phyloP scores from a whole-genome alignment of 2,797 vertebrate species.

The Arvicola amphibius region DNA sequence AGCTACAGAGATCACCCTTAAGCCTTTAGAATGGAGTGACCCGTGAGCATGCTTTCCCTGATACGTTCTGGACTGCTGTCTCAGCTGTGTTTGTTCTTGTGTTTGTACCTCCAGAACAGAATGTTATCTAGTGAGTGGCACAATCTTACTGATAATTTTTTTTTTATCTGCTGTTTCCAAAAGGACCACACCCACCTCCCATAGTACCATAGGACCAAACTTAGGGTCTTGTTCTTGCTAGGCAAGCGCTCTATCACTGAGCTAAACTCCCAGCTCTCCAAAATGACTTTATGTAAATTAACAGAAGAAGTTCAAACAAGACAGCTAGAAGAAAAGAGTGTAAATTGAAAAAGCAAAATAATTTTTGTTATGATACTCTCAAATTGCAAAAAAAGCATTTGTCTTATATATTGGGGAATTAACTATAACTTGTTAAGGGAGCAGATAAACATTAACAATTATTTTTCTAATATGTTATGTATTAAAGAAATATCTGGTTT shows the following conservation, averaged over 20 bases:
- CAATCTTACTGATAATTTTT: neutral
- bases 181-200: neutral
- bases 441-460: neutral
- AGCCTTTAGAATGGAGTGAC: neutral
- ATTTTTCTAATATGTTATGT: neutral
- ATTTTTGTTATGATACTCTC: conserved; percentile 19
- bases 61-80: neutral
- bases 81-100: neutral
- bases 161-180: neutral
- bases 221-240: neutral
- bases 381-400: neutral
- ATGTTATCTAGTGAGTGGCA: neutral
- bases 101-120: neutral
- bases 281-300: conserved; percentile 23
- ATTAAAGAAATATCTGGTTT: neutral
- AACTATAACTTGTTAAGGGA: conserved; percentile 2
- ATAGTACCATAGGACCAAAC: neutral
- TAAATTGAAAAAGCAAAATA: conserved; percentile 10
- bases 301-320: conserved; percentile 35
- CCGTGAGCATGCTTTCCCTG: neutral
- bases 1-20: neutral
- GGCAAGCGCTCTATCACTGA: neutral
- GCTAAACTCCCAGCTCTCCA: neutral
- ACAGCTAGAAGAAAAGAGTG: neutral
- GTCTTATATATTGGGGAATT: neutral